Evolutionary conservation across 2,113 vertebrate species (phyloP).

Genomic region (Odontophorus gujanensis): DNA sequence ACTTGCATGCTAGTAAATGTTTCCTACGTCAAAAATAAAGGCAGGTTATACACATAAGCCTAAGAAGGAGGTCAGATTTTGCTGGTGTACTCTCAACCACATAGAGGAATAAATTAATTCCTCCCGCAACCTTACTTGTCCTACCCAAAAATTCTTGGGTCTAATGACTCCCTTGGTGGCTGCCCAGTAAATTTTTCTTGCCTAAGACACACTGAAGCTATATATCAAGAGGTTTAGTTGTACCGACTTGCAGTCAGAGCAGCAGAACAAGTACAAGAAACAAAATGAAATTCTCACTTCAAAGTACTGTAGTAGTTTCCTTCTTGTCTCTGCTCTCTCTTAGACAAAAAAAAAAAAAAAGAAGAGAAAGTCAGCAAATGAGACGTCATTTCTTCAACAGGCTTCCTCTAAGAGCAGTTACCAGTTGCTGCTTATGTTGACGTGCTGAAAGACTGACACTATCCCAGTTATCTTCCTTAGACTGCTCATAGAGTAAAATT

Average conservation of each 20-base stretch:
- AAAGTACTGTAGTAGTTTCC: background rate
- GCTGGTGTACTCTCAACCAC: background rate
- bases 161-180: background rate
- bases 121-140: background rate
- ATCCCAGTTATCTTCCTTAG: background rate
- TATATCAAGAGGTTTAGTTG: background rate
- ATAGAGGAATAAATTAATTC: background rate
- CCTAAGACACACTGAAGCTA: background rate
- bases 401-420: background rate
- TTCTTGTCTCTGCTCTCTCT: background rate
- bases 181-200: background rate
- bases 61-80: background rate
- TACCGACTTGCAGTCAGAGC: background rate
- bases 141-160: background rate
- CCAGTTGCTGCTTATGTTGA: background rate
- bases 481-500: background rate
- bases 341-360: background rate
- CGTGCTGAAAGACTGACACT: background rate
- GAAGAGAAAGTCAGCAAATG: background rate
- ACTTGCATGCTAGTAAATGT: fast-evolving
- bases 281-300: background rate
- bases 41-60: background rate
- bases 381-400: background rate
- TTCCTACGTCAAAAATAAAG: background rate
- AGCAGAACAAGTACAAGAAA: background rate